These are phyloP conservation scores for Cerceris rybyensis DNA, from an alignment of 2,888 invertebrate genomes.

Conservation along the genomic window DNA sequence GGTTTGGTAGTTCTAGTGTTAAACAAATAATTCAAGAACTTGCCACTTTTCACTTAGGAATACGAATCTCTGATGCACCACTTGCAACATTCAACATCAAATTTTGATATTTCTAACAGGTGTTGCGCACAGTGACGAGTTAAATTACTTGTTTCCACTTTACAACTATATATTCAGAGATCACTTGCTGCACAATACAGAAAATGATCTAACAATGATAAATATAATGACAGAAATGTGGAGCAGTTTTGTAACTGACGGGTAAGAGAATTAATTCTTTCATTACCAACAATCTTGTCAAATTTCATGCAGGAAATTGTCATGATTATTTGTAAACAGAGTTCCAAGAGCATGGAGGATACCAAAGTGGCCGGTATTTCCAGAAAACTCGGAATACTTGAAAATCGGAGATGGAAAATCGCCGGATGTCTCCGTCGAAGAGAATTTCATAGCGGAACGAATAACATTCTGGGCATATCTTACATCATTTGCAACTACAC, in stretches of 20 bases:
- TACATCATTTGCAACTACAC: slow-evolving; percentile 54
- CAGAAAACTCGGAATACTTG: slow-evolving; percentile 65
- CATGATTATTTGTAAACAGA: slow-evolving; percentile 63
- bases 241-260: slow-evolving; percentile 69
- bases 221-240: slow-evolving; percentile 75
- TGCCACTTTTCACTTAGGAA: too few relatives aligned
- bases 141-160: slow-evolving; percentile 73
- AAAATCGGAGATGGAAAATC: slow-evolving; percentile 66
- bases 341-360: slow-evolving; percentile 67
- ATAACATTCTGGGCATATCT: slow-evolving; percentile 75
- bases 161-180: slow-evolving; percentile 49
- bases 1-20: too few relatives aligned
- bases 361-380: slow-evolving; percentile 73
- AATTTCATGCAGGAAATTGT: not conserved
- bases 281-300: not conserved
- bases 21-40: too few relatives aligned
- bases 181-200: slow-evolving; percentile 63
- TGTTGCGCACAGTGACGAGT: slow-evolving; percentile 70
- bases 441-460: slow-evolving; percentile 64
- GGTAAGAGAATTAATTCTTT: slow-evolving; percentile 64
- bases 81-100: not conserved
- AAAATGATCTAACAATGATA: slow-evolving; percentile 69
- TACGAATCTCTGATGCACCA: too few relatives aligned
- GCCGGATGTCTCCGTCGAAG: slow-evolving; percentile 64
- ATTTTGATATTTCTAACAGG: slow-evolving; percentile 55